Conservation (phyloP, 2,113 vertebrate species). For the Boleophthalmus pectinirostris region DNA sequence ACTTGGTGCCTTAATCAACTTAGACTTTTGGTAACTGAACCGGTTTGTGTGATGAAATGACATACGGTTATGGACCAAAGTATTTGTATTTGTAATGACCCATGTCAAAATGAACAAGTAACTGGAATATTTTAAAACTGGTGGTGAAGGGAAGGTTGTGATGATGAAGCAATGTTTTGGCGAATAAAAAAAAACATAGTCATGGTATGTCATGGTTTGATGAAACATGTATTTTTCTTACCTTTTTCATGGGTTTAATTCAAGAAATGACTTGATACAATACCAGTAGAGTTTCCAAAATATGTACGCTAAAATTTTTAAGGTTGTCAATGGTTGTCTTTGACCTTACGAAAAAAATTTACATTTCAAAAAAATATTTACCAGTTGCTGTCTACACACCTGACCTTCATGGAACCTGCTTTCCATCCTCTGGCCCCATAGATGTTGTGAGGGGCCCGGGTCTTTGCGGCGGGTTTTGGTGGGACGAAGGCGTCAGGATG, state of each 20-base stretch:
- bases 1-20: constrained; percentile 71
- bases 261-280: constrained; percentile 1
- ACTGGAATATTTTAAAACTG: constrained; percentile 32
- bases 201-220: constrained; percentile 41
- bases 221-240: constrained; percentile 44
- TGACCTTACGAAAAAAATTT: background rate
- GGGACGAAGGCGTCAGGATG: constrained; percentile 23
- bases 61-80: constrained; percentile 32
- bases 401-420: constrained; percentile 47
- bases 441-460: constrained; percentile 11
- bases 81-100: constrained; percentile 34
- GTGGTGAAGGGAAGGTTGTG: constrained; percentile 32
- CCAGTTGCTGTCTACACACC: constrained; percentile 13
- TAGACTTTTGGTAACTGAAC: constrained; percentile 56
- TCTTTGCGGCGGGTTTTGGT: constrained; percentile 11
- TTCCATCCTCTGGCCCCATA: constrained; percentile 33
- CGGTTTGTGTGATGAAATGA: constrained; percentile 75
- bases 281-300: background rate
- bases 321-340: background rate
- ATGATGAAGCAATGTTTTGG: constrained; percentile 30
- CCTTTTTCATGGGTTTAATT: constrained; percentile 31
- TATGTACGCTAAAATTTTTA: constrained; percentile 1
- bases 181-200: constrained; percentile 32
- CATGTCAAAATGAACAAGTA: constrained; percentile 18
- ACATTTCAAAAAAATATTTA: constrained; percentile 10